These are phyloP conservation scores for Aphrophora alni DNA, from an alignment of 2,888 invertebrate genomes.

Conservation along the genomic window DNA sequence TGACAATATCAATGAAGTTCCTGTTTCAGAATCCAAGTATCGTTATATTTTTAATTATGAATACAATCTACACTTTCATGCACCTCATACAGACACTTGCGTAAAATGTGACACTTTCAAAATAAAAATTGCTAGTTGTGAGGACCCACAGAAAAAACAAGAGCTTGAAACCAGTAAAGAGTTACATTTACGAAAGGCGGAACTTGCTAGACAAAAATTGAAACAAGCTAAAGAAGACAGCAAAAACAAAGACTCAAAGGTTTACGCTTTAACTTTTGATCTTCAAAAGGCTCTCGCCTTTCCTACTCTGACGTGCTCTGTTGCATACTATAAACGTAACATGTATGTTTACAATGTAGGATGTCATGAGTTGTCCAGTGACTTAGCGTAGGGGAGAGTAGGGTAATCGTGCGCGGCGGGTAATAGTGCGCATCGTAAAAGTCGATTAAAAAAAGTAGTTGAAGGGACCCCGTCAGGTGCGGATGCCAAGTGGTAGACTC, in stretches of 20 bases:
- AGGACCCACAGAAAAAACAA: conserved; percentile 14
- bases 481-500: no score
- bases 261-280: conserved; percentile 15
- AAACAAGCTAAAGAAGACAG: conserved; percentile 6
- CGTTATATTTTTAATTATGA: no score
- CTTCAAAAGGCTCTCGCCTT: conserved; percentile 15
- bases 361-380: conserved; percentile 13
- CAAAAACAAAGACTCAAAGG: conserved; percentile 19
- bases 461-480: neutral
- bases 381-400: no score
- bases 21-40: conserved; percentile 43
- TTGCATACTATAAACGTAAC: no score
- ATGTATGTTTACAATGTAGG: conserved; percentile 31
- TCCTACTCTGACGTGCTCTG: conserved; percentile 3
- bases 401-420: no score
- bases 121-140: conserved; percentile 13
- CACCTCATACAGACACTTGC: conserved; percentile 43
- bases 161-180: conserved; percentile 13
- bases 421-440: no score
- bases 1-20: conserved; percentile 18
- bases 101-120: no score
- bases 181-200: no score
- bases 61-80: conserved; percentile 46
- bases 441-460: no score
- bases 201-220: conserved; percentile 9